Evolutionary conservation across 1,140 invertebrate species (phyloP), one percentile per base, ranked within the genome.

Genomic region (Scaptomyza hsui): DNA sequence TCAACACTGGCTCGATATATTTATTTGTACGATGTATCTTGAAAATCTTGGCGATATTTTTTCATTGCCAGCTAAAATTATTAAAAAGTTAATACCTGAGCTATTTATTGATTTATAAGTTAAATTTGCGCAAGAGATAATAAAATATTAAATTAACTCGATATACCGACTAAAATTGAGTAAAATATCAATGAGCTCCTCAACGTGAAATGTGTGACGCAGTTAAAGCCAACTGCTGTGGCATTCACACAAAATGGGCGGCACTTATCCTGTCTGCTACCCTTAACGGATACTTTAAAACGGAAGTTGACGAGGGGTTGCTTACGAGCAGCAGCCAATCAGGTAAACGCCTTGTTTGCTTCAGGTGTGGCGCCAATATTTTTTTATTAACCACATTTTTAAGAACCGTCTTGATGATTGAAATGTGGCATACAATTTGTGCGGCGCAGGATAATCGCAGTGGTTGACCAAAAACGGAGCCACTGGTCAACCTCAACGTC

Each of bases 311-410:
- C 48, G 1, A 42, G 21, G 69, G 70, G 70, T 60, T 53, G 69
- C 21, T 32, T 4, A 35, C 7, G 1, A 39, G 4, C n/a, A 15
- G n/a, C 32, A 26, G 4, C 81, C 81, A 85, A 85, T 85, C 61
- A 65, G 39, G 4, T 12, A 9, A 37, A 3, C 5, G 3, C 18
- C 24, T 12, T 9, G 13, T 42, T 39, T 65, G 37, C 53, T 59
- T 61, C 55, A 79, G 72, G 72, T 76, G 63, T 45, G 32, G 45
- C 64, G 21, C 47, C 47, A 64, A 16, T 41, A 51, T 69, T 77
- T 86, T 61, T 72, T 61, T 85, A 70, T 76, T 65, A 76, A 61
- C 64, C 53, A 71, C 63, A 72, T 60, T 79, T 70, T 85, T 45
- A 57, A 71, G 76, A 63, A 53, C 44, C 76, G 48, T 59, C 41